Evolutionary conservation across 2,888 invertebrate species (phyloP).

Genomic region (Acronicta psi): DNA sequence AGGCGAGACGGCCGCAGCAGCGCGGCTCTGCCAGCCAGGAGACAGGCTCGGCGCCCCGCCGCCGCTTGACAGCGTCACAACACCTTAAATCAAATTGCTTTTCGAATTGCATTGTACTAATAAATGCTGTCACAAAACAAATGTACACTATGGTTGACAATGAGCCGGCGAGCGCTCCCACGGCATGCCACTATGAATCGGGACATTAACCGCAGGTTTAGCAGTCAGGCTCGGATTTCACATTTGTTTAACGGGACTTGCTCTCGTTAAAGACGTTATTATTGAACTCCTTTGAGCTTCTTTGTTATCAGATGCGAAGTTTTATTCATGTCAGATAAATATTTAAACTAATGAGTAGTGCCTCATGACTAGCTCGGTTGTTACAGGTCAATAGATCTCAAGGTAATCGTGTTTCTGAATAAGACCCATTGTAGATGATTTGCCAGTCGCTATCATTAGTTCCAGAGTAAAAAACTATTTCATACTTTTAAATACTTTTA

Average conservation of each 20-base stretch:
- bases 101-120: slow-evolving; percentile 75
- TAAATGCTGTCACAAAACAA: slow-evolving; percentile 72
- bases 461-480: not conserved
- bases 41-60: slow-evolving; percentile 66
- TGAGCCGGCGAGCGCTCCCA: slow-evolving; percentile 69
- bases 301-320: slow-evolving; percentile 43
- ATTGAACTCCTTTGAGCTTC: slow-evolving; percentile 38
- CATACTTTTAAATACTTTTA: not conserved
- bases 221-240: slow-evolving; percentile 30
- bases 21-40: slow-evolving; percentile 46
- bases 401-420: slow-evolving; percentile 78
- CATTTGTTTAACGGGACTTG: slow-evolving; percentile 54
- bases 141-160: slow-evolving; percentile 67
- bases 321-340: slow-evolving; percentile 55
- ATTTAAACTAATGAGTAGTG: slow-evolving; percentile 54
- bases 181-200: slow-evolving; percentile 72
- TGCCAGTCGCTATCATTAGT: slow-evolving; percentile 19
- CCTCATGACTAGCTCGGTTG: slow-evolving; percentile 59
- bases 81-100: slow-evolving; percentile 80
- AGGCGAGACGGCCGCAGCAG: slow-evolving; percentile 51
- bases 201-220: slow-evolving; percentile 56
- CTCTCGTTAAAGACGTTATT: slow-evolving; percentile 45
- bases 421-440: slow-evolving; percentile 57
- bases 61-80: slow-evolving; percentile 67
- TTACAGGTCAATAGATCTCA: slow-evolving; percentile 79